Base-by-base conservation (phyloP, 1,140 invertebrate genomes). In the Drosophila triauraria region DNA sequence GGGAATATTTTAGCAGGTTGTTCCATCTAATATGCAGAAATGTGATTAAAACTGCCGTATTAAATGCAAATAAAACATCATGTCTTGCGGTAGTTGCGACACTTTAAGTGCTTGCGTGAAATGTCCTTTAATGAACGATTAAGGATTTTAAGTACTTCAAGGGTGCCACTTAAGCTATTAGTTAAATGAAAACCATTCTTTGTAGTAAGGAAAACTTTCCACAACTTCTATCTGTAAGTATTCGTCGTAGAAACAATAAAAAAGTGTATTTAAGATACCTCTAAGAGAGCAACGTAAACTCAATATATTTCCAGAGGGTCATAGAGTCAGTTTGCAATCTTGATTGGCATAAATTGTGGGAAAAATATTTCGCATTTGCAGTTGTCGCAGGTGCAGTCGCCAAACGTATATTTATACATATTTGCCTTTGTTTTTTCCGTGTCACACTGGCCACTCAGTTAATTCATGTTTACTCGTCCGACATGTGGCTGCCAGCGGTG, bases 1-100 rank as follows among this genome's bases (percentile, higher is more conserved):
- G 23, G 32, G 82, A 75, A 88, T 83, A 83, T 77, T 87, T 77
- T 67, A 83, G 62, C 76, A 80, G 70, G 42, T 51, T 46, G 43
- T 82, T 56, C 12, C 25, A 48, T 68, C 44, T 48, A 69, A 58
- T 58, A 61, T 58, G 38, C 65, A 42, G 40, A 76, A 86, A 82
- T 87, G 70, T 71, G 79, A 82, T 78, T 87, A 82, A 59, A 86
- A 82, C 47, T 57, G 47, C n/a, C 62, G 48, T 64, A 79, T 76
- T 65, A 78, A 76, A 68, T 72, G 54, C 46, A 70, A 75, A 87
- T 67, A 47, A 50, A 54, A 51, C 27, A 54, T 8, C 60, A 54
- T 38, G 60, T 56, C 48, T 30, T 20, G 25, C 59, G 13, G 27
- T 58, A 43, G 5, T 38, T 46, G 25, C 23, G 43, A 56, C 51